Percentiles rank a stretch among this genome's conserved stretches.
Evolutionary conservation across 2,113 vertebrate genomes (phyloP).

Genomic region (Theristicus caerulescens): DNA sequence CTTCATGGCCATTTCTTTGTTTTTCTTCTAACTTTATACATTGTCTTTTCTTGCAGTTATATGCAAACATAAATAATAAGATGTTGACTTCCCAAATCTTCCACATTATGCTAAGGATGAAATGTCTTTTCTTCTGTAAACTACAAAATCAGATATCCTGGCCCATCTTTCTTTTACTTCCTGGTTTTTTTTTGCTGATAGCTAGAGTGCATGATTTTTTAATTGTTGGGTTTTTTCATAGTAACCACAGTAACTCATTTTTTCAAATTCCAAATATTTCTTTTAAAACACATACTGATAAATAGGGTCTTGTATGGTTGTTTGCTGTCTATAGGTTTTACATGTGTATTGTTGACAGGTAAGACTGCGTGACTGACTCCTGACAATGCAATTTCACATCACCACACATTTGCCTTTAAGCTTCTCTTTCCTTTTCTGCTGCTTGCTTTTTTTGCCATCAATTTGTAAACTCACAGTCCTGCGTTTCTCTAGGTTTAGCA

Average conservation of each 20-base stretch:
- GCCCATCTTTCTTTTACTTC: not conserved
- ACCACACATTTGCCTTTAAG: conserved; percentile 84
- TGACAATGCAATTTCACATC: conserved; percentile 67
- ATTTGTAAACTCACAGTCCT: conserved; percentile 84
- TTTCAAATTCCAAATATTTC: not conserved
- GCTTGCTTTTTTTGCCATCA: conserved; percentile 83
- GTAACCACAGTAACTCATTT: not conserved
- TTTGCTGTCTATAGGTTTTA: not conserved
- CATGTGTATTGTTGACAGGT: not conserved
- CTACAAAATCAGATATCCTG: not conserved
- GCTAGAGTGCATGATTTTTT: not conserved
- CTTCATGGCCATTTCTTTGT: not conserved
- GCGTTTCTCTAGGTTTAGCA: conserved; percentile 84
- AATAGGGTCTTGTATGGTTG: conserved; percentile 11
- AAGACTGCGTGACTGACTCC: not conserved
- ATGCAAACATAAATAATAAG: not conserved
- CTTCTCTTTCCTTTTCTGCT: conserved; percentile 84
- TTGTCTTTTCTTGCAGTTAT: not conserved
- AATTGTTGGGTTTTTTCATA: not conserved
- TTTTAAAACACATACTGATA: conserved; percentile 40
- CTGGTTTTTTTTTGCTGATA: not conserved
- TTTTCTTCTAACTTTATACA: not conserved
- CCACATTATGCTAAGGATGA: not conserved
- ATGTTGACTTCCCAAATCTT: not conserved
- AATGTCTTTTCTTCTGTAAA: not conserved